A percentile compares a stretch with the other conserved stretches of the same genome.
These are phyloP conservation scores for Lichenostomus cassidix DNA, from an alignment of 2,113 vertebrate species.

Conservation along the genomic window DNA sequence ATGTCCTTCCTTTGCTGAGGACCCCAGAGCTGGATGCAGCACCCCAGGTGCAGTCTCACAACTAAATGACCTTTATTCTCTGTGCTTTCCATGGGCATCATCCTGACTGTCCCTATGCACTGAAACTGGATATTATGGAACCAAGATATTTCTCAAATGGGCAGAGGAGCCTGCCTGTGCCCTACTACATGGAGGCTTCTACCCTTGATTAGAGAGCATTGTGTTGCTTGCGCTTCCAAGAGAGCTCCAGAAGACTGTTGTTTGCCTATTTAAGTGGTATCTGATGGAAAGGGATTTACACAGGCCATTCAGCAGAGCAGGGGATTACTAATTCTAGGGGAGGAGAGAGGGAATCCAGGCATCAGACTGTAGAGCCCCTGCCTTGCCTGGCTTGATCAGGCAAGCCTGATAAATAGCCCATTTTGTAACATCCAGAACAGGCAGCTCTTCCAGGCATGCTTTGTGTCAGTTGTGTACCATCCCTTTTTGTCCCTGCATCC, in stretches of 20 bases:
- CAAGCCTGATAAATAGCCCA: background rate
- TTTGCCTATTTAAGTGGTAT: background rate
- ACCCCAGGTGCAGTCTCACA: background rate
- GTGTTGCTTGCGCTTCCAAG: background rate
- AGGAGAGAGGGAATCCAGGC: background rate
- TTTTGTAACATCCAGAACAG: background rate
- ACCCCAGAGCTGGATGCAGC: background rate
- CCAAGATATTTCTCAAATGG: background rate
- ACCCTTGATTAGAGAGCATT: background rate
- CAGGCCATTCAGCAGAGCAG: background rate
- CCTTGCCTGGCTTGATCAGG: background rate
- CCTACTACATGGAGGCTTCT: background rate
- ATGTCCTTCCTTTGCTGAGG: background rate
- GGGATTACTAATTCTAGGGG: background rate
- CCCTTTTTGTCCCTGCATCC: background rate
- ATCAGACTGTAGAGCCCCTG: background rate
- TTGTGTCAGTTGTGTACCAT: accelerated
- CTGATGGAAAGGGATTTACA: background rate
- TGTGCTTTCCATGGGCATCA: background rate
- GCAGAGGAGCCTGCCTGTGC: background rate
- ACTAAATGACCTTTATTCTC: background rate
- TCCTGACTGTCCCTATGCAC: background rate
- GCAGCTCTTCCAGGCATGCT: background rate
- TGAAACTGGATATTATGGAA: background rate
- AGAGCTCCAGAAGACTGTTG: background rate